Evolutionary conservation across 2,113 vertebrate species (phyloP), one percentile per base, ranked within the genome.

Genomic region (Piprites chloris): DNA sequence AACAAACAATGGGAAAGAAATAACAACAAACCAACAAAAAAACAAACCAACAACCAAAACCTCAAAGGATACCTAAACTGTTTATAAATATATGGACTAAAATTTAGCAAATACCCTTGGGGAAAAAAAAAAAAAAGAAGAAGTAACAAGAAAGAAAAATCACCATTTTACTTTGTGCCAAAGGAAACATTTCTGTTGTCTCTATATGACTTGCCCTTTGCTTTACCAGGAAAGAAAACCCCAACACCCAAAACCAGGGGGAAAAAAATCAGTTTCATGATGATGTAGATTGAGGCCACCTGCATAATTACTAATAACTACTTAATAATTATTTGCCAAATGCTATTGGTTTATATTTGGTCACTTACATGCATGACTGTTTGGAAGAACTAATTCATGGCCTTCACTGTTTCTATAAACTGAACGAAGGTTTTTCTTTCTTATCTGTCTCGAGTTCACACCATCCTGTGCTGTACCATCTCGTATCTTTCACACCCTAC

Each of bases 381-480:
- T 72, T 35, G 76, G 32, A 72, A 63, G 55, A 22, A 53, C 11
- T 14, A 68, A 35, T 32, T 44, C 7, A 35, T 42, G 21, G 3
- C 23, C 30, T 72, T 88, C 14, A 32, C 5, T 5, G 27, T 63
- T 47, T 18, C 21, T 63, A 7, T 27, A n/a, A 42, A 75, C 1
- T 1, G 3, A 72, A 37, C 0, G 0, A 23, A 8, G 2, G 4
- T 42, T 20, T 72, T 24, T 41, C 5, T 73, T 42, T 81, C 11
- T 28, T 21, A 35, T 9, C 32, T 69, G 6, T 35, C 46, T 59
- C 14, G 14, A 37, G 19, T 50, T 52, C 30, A 39, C 12, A 72
- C 7, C 2, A 32, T 56, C 16, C 9, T 56, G 23, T 71, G 11
- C 16, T 3, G 0, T 24, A 32, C 30, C 14, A 42, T 8, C 2